Evolutionary conservation across 2,797 vertebrate species (phyloP).

Genomic region (Bradypodion ventrale): DNA sequence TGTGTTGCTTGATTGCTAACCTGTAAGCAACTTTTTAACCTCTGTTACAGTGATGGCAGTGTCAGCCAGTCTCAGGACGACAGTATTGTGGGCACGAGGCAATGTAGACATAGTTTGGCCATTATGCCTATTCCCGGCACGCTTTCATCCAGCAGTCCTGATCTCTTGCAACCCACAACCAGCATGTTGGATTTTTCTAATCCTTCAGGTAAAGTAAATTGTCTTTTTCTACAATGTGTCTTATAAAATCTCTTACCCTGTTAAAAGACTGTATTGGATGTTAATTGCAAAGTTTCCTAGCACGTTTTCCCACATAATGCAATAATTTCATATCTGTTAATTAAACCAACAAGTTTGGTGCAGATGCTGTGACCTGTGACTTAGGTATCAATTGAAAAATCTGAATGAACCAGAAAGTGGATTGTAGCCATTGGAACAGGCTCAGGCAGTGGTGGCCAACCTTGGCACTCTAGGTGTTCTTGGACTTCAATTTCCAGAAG

Average conservation of each 20-base stretch:
- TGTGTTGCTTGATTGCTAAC: constrained; percentile 30
- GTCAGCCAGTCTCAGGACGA: constrained; percentile 97
- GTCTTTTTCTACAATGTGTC: not conserved
- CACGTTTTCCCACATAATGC: not conserved
- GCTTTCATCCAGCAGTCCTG: constrained; percentile 93
- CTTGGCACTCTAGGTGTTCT: too few species aligned
- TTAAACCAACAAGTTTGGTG: not conserved
- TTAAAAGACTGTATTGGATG: not conserved
- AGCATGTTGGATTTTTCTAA: constrained; percentile 93
- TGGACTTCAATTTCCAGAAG: too few species aligned
- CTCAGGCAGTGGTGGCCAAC: too few species aligned
- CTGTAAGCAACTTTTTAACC: constrained; percentile 9
- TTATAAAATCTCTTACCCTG: not conserved
- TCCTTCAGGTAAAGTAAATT: constrained; percentile 79
- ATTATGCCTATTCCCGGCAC: constrained; percentile 95
- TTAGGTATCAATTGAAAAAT: not conserved
- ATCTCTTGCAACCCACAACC: constrained; percentile 90
- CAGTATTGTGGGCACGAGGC: constrained; percentile 95
- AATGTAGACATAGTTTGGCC: constrained; percentile 93
- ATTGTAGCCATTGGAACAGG: not conserved
- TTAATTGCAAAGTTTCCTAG: not conserved
- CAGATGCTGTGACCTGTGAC: not conserved
- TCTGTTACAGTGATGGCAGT: constrained; percentile 85
- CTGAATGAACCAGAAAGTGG: not conserved
- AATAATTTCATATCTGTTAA: not conserved